phyloP scores from a whole-genome alignment of 2,888 invertebrate species.

The Melanostoma mellinum region DNA sequence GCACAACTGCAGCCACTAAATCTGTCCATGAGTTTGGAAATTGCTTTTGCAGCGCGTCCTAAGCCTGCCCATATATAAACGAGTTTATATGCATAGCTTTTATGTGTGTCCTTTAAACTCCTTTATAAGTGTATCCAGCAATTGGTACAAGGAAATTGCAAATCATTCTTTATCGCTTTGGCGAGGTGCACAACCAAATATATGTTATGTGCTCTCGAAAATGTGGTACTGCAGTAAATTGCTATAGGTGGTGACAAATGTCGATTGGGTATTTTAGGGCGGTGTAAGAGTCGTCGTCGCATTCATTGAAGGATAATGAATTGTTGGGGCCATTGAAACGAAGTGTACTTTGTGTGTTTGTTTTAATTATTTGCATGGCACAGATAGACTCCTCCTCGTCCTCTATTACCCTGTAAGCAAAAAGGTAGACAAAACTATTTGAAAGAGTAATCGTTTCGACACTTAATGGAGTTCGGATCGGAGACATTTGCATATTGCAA shows the following conservation, averaged over 20 bases:
- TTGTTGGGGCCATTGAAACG: slow-evolving; percentile 34
- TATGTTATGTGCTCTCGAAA: slow-evolving; percentile 23
- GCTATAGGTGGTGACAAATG: slow-evolving; percentile 62
- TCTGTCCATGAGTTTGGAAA: slow-evolving; percentile 70
- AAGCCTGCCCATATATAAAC: slow-evolving; percentile 11
- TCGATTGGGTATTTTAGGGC: slow-evolving; percentile 56
- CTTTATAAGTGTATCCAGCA: slow-evolving; percentile 33
- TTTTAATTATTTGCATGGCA: slow-evolving; percentile 48
- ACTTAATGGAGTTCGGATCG: slow-evolving; percentile 8
- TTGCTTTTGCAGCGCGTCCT: slow-evolving; percentile 47
- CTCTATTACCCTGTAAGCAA: background rate
- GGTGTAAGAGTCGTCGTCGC: slow-evolving; percentile 9
- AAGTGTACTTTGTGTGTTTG: slow-evolving; percentile 35
- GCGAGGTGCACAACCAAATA: slow-evolving; percentile 46
- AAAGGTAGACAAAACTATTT: slow-evolving; percentile 22
- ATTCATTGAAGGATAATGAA: slow-evolving; percentile 61
- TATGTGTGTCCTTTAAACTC: background rate
- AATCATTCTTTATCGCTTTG: slow-evolving; percentile 70
- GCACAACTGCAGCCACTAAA: slow-evolving; percentile 71
- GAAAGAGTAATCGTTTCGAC: slow-evolving; percentile 37
- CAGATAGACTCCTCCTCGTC: background rate
- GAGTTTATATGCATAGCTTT: background rate
- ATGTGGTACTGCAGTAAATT: slow-evolving; percentile 50
- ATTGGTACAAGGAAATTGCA: slow-evolving; percentile 63
- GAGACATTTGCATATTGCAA: slow-evolving; percentile 33